These are phyloP conservation scores for Drosophila tsacasi DNA, from an alignment of 1,140 invertebrate species.

Conservation along the genomic window DNA sequence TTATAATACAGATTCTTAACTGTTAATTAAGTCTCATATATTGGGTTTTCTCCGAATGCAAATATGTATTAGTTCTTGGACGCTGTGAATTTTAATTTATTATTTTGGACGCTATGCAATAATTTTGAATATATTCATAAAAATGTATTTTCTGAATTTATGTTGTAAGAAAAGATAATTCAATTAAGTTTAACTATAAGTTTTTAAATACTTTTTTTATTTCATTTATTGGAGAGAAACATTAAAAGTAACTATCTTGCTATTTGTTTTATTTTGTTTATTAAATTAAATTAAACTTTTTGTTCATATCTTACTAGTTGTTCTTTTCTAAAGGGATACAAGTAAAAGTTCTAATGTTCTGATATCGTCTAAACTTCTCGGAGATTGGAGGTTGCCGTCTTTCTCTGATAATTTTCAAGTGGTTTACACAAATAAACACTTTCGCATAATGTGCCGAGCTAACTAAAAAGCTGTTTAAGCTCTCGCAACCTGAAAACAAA, in stretches of 20 bases:
- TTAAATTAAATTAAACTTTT: too few relatives aligned
- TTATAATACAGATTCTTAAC: too few relatives aligned
- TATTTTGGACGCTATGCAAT: not conserved
- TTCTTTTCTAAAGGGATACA: too few relatives aligned
- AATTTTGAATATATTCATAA: not conserved
- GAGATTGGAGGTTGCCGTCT: not conserved
- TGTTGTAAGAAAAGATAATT: too few relatives aligned
- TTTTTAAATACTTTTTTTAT: too few relatives aligned
- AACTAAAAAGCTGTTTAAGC: slow-evolving; percentile 74
- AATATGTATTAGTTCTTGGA: not conserved
- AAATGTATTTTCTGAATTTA: too few relatives aligned
- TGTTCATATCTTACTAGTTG: too few relatives aligned
- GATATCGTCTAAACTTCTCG: not conserved
- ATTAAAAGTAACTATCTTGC: not conserved
- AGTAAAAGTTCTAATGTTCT: too few relatives aligned
- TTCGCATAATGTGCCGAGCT: slow-evolving; percentile 24
- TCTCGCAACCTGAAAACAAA: slow-evolving; percentile 34
- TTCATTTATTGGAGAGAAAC: not conserved
- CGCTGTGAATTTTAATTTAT: not conserved
- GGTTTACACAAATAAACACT: slow-evolving; percentile 35
- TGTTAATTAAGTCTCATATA: too few relatives aligned
- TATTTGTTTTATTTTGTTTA: too few relatives aligned
- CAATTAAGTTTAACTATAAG: too few relatives aligned
- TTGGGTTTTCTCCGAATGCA: not conserved
- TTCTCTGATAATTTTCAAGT: not conserved